Base-by-base conservation (phyloP, 2,888 invertebrate genomes). In the Plusia festucae region DNA sequence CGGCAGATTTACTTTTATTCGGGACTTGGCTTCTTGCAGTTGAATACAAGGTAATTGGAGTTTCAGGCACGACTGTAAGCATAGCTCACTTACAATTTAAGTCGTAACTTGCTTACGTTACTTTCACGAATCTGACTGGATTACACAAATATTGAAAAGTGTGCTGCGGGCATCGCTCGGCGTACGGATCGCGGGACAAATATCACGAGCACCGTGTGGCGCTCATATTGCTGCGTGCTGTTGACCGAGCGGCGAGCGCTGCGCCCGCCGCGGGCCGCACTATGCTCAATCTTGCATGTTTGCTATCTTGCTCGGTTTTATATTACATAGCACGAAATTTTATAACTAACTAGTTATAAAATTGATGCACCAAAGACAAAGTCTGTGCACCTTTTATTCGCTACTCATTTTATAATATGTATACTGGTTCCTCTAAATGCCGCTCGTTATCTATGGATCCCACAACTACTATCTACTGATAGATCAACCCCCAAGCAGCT, bases 351-450 rank as follows among this genome's bases (percentile, higher is more conserved):
- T n/a, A n/a, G n/a, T n/a, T n/a, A n/a, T n/a, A n/a, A n/a, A n/a
- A n/a, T n/a, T n/a, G n/a, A n/a, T n/a, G n/a, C n/a, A n/a, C n/a
- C n/a, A n/a, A n/a, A n/a, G n/a, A n/a, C n/a, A n/a, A 68, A 63
- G 61, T 65, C 53, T 61, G 51, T 60, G 53, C 65, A 54, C 44
- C 65, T 61, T 30, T 74, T 58, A n/a, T n/a, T 66, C 63, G 27
- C 54, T 58, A 22, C 49, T 67, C 57, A 65, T 65, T 74, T 69
- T 77, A n/a, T n/a, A n/a, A n/a, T n/a, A n/a, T n/a, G n/a, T n/a
- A n/a, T n/a, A n/a, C 63, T 78, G 75, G 80, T 83, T 81, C 74
- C 73, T 78, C 70, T 74, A 79, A 70, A 77, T 70, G 16, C 64
- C 49, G 55, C 65, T 60, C 40, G 66, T 6, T 24, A 2, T 24